Percentiles rank a stretch among this genome's conserved stretches.
phyloP scores from a whole-genome alignment of 37 sponge, comb jelly and placozoan species.

The Hexactinellida sp. region DNA sequence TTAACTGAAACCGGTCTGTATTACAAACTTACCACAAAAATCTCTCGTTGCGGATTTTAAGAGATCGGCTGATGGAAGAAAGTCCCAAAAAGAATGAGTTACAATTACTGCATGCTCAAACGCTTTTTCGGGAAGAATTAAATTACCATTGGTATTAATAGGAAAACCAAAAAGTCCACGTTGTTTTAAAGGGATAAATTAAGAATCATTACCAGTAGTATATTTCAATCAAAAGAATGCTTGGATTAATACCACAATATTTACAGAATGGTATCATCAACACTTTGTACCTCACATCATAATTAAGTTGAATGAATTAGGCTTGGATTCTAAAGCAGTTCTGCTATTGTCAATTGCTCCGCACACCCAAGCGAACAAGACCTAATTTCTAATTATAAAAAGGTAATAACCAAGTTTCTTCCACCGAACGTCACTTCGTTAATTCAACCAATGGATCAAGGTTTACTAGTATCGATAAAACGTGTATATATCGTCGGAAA shows the following conservation, averaged over 20 bases:
- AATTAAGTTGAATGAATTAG: not conserved
- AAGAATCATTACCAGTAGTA: conserved; percentile 15
- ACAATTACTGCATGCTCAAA: conserved; percentile 25
- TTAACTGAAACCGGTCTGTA: conserved; percentile 40
- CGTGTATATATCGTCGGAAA: conserved; percentile 21
- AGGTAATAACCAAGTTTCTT: conserved; percentile 26
- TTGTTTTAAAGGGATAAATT: conserved; percentile 32
- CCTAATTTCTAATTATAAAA: conserved; percentile 15
- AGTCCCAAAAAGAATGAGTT: conserved; percentile 19
- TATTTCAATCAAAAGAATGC: conserved; percentile 18
- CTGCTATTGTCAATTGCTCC: conserved; percentile 20
- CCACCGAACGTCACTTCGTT: conserved; percentile 27
- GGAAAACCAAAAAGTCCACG: conserved; percentile 32
- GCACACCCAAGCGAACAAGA: conserved; percentile 22
- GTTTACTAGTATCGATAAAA: conserved; percentile 18
- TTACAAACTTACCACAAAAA: conserved; percentile 26
- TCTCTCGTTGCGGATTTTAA: not conserved
- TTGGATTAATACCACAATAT: conserved; percentile 13
- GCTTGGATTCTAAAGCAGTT: conserved; percentile 12
- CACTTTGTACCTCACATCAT: conserved; percentile 37
- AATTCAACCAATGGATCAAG: conserved; percentile 32
- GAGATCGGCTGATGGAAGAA: conserved; percentile 22
- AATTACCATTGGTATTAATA: conserved; percentile 30
- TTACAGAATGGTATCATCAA: conserved; percentile 47
- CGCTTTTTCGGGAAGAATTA: conserved; percentile 18